Percentiles rank a stretch among this genome's conserved stretches.
Conservation (phyloP, 2,113 vertebrate genomes). For the Ellobius talpinus region DNA sequence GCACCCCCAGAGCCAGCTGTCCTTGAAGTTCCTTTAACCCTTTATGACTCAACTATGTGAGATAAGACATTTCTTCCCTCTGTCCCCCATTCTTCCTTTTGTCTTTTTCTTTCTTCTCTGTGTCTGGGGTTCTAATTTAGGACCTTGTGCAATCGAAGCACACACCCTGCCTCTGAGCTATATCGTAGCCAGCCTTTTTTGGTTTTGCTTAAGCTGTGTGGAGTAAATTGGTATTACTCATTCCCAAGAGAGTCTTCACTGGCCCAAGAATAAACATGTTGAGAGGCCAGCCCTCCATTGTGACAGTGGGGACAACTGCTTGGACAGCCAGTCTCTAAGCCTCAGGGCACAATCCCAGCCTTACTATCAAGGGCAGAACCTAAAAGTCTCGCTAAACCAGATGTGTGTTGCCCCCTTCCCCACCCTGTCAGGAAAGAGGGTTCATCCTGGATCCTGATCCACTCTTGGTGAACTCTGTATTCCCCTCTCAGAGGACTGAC, state of each 20-base stretch:
- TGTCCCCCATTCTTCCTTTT: no score
- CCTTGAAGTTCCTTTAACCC: not conserved
- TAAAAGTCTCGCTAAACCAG: not conserved
- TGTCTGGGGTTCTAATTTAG: not conserved
- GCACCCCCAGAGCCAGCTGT: not conserved
- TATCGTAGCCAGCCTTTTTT: not conserved
- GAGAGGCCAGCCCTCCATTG: not conserved
- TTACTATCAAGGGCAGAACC: not conserved
- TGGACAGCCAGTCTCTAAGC: not conserved
- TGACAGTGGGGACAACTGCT: not conserved
- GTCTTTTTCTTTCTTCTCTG: not conserved
- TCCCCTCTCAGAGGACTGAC: not conserved
- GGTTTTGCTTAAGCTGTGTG: conserved; percentile 52
- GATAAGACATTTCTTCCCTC: not conserved
- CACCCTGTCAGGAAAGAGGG: not conserved
- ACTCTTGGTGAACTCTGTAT: not conserved
- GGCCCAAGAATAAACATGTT: conserved; percentile 26
- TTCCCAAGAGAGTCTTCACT: not conserved
- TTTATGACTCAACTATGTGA: not conserved
- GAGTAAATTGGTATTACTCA: conserved; percentile 10
- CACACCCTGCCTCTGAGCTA: not conserved
- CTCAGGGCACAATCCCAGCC: not conserved
- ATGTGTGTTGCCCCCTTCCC: not conserved
- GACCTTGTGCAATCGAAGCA: not conserved
- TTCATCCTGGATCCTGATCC: not conserved